Percentiles rank a stretch among this genome's conserved stretches.
Conservation (phyloP, 1,140 invertebrate species). For the Leptopilina clavipes region DNA sequence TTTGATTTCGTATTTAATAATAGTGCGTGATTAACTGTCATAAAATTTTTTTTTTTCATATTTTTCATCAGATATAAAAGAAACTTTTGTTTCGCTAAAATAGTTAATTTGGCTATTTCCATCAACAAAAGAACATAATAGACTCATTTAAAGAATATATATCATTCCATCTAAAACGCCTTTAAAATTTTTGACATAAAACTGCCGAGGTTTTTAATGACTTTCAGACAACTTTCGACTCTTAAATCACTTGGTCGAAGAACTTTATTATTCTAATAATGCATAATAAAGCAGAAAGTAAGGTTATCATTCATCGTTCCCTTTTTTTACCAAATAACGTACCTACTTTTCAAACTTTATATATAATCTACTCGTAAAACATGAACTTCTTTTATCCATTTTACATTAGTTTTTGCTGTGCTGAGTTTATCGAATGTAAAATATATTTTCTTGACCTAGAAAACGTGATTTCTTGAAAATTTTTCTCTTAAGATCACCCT, state of each 20-base stretch:
- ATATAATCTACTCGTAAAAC: background rate
- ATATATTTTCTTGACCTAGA: no score
- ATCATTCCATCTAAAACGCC: background rate
- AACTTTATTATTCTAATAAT: background rate
- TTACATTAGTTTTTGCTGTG: no score
- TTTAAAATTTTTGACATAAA: background rate
- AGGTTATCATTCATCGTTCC: background rate
- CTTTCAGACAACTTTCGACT: background rate
- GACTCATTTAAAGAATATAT: background rate
- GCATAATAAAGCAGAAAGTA: constrained; percentile 1
- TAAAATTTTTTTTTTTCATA: background rate
- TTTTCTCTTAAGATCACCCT: no score
- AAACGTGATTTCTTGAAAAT: no score
- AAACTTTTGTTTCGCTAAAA: background rate
- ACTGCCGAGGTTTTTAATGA: background rate
- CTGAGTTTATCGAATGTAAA: no score
- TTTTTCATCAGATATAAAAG: background rate
- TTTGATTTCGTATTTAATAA: background rate
- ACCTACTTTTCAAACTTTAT: background rate
- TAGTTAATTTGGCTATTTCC: background rate
- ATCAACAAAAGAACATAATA: no score
- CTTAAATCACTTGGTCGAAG: background rate
- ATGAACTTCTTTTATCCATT: background rate
- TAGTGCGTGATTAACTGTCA: background rate
- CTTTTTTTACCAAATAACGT: background rate